Evolutionary conservation across 2,113 vertebrate species (phyloP), one percentile per base, ranked within the genome.

Genomic region (Hymenochirus boettgeri): DNA sequence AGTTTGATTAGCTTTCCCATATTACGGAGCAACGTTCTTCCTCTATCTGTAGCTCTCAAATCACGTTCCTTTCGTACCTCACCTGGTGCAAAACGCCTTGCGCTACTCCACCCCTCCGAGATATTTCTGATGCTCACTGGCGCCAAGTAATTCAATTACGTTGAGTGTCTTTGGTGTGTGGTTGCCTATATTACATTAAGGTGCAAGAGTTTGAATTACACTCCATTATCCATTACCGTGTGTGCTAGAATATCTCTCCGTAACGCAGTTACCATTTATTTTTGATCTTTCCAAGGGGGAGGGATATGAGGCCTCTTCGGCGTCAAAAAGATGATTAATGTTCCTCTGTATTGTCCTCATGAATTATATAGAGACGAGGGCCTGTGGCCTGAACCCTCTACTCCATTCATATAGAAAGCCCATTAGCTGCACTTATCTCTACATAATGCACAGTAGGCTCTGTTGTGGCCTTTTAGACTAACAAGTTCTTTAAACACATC

Each of bases 401-500:
- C 17, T 39, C 12, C 7, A 4, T 37, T 37, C 23, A 5, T 17
- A 23, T 58, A 42, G 50, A n/a, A 1, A 0, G n/a, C 62, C 29
- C 65, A 26, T 66, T 65, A 73, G 35, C 61, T 63, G 60, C 52
- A 51, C 64, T 72, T 26, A 60, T 75, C 2, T 15, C 70, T 70
- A 60, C 67, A 64, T 65, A 67, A 76, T 76, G 60, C 31, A 42
- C 26, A 62, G 29, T 11, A 35, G 7, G 27, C 21, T 11, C 27
- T 29, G 13, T 35, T 13, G 3, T 35, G 33, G 33, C 6, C 7
- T 35, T 13, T 35, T 13, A 35, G 7, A 35, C 33, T n/a, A 7
- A 65, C 47, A 24, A 9, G 19, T 59, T 71, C 65, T 25, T 37
- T 8, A 62, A 39, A 22, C n/a, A 3, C 35, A 37, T 29, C 62